Evolutionary conservation across 1,140 invertebrate species (phyloP), one percentile per base, ranked within the genome.

Genomic region (Drosophila yakuba): DNA sequence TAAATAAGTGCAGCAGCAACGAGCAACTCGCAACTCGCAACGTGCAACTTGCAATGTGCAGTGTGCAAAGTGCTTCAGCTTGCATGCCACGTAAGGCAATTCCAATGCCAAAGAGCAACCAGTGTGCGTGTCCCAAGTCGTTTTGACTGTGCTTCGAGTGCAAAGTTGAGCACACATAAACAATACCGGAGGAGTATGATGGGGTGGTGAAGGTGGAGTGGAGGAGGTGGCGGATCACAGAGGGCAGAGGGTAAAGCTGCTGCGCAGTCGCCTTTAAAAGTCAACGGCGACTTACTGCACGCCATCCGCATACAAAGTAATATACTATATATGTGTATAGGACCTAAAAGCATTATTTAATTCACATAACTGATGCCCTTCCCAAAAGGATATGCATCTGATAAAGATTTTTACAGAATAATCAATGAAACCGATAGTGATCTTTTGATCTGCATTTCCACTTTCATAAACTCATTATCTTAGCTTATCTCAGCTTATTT

Each of bases 81-180:
- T 54, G 61, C 64, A 68, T 66, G 72, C 54, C 58, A 64, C 59
- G 38, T 52, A 81, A 76, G 72, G 79, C 68, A 77, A 76, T 60
- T 47, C 54, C 54, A 74, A 61, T 75, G 75, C 66, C 54, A 78
- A 88, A 80, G 76, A 80, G 72, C 83, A 88, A 88, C 83, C 80
- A 88, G 80, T 84, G 84, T 88, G 84, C 84, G 84, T 88, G 84
- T 88, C 80, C 79, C 84, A 88, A 88, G 84, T 88, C 84, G 80
- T 89, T 88, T 72, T 89, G 78, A 73, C 76, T 59, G 25, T 50
- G 66, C 51, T 54, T 39, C 56, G 84, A 89, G 84, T 88, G 84
- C 84, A 88, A 88, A 88, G 84, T 88, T 88, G 84, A 88, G 85
- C 75, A 71, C 67, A 72, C 50, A 71, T 48, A 71, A 71, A 39